Conservation (phyloP, 1,140 invertebrate genomes). For the Chionoecetes opilio region DNA sequence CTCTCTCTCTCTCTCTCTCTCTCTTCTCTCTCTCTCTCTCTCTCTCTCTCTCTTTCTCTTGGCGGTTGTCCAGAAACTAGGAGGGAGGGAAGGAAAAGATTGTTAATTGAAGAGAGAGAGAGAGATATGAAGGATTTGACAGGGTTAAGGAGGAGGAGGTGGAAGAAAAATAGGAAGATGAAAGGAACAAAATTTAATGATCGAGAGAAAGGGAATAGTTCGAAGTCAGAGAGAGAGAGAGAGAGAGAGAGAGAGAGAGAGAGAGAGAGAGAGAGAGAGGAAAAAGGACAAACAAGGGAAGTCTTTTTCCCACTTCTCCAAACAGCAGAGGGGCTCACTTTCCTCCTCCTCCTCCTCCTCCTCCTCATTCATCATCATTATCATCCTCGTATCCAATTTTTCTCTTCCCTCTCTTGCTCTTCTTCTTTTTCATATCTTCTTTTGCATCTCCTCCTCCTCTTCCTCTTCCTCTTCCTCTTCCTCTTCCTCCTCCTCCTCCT, state of each 20-base stretch:
- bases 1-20: too few relatives aligned
- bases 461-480: too few relatives aligned
- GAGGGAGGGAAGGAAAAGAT: background rate
- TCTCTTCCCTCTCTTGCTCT: background rate
- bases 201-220: too few relatives aligned
- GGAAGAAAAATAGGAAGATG: background rate
- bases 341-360: background rate
- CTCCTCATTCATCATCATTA: background rate
- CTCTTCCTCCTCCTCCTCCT: too few relatives aligned
- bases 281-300: background rate
- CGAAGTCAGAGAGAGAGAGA: background rate
- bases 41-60: background rate
- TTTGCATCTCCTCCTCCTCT: too few relatives aligned
- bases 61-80: background rate
- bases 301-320: background rate
- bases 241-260: slow-evolving; percentile 27
- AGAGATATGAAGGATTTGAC: background rate
- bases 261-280: slow-evolving; percentile 2
- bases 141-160: background rate
- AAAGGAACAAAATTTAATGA: background rate
- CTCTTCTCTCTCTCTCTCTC: too few relatives aligned
- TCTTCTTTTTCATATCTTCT: too few relatives aligned
- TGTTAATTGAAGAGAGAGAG: background rate
- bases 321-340: background rate
- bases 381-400: background rate